Percentiles rank a stretch among this genome's conserved stretches.
Evolutionary conservation across 1,140 invertebrate species (phyloP).

Genomic region (Ostrea denselamellosa): DNA sequence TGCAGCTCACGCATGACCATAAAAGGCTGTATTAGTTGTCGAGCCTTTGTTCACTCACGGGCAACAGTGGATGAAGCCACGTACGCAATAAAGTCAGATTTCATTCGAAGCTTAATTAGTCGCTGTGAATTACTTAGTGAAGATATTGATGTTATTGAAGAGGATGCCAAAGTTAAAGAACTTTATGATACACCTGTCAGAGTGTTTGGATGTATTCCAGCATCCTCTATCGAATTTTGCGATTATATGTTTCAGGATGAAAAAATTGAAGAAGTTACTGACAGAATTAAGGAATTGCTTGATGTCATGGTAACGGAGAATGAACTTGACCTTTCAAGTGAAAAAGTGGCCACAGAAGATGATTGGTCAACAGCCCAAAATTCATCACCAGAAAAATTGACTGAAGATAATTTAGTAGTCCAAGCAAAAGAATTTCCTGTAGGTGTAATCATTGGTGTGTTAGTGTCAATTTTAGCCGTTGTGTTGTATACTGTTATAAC

Average conservation of each 20-base stretch:
- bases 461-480: neutral
- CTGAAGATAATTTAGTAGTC: neutral
- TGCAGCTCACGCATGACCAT: conserved; percentile 81
- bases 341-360: conserved; percentile 62
- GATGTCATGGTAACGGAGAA: conserved; percentile 82
- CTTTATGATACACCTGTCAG: conserved; percentile 89
- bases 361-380: neutral
- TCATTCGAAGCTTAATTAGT: conserved; percentile 87
- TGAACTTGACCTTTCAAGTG: conserved; percentile 78
- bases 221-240: conserved; percentile 85
- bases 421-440: neutral
- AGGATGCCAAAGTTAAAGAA: conserved; percentile 84
- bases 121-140: conserved; percentile 92
- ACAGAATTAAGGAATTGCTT: conserved; percentile 86
- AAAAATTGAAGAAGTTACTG: conserved; percentile 86
- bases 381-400: neutral
- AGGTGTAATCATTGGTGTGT: neutral
- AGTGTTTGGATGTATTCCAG: conserved; percentile 85
- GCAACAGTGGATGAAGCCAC: conserved; percentile 85
- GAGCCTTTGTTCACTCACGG: conserved; percentile 86
- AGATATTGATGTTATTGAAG: conserved; percentile 86
- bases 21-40: conserved; percentile 84
- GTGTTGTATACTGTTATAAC: neutral
- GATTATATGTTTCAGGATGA: conserved; percentile 93
- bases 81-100: conserved; percentile 86